Conservation (phyloP, 1,140 invertebrate genomes). For the Drosophila parvula region DNA sequence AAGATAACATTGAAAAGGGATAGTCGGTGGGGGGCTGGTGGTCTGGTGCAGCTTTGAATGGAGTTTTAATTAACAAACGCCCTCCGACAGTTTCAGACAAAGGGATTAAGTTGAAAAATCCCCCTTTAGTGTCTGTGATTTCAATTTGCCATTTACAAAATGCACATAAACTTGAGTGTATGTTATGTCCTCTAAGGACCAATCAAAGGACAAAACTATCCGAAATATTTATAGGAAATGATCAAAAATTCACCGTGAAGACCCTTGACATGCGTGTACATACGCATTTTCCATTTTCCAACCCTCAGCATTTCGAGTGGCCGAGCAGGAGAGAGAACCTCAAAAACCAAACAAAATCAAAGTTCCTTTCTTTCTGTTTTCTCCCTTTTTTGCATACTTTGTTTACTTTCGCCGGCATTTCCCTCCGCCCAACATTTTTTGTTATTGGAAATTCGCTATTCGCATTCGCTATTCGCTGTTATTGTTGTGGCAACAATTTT, state of each 20-base stretch:
- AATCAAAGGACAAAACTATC: conserved; percentile 38
- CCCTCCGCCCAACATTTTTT: conserved; percentile 13
- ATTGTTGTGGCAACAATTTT: conserved; percentile 47
- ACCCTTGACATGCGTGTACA: conserved; percentile 35
- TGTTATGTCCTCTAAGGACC: conserved; percentile 13
- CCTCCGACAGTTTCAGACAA: conserved; percentile 20
- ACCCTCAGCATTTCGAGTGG: conserved; percentile 18
- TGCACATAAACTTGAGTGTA: conserved; percentile 21
- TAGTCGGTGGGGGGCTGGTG: conserved; percentile 1
- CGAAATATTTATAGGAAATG: conserved; percentile 36
- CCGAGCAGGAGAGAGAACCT: not conserved
- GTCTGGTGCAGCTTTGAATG: conserved; percentile 32
- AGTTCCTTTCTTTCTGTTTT: conserved; percentile 52
- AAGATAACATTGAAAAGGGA: conserved; percentile 29
- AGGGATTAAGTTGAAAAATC: conserved; percentile 35
- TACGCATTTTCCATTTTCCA: conserved; percentile 14
- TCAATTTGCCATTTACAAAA: conserved; percentile 53
- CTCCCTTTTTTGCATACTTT: conserved; percentile 67
- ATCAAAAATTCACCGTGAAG: conserved; percentile 26
- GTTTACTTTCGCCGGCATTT: conserved; percentile 63
- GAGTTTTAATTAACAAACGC: conserved; percentile 52
- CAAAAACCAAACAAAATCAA: conserved; percentile 63
- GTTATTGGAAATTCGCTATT: conserved; percentile 28
- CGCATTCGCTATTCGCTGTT: conserved; percentile 21
- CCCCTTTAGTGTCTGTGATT: conserved; percentile 46